A percentile compares a stretch with the other conserved stretches of the same genome.
Evolutionary conservation across 1,140 invertebrate genomes (phyloP).

Genomic region (Drosophila repletoides): DNA sequence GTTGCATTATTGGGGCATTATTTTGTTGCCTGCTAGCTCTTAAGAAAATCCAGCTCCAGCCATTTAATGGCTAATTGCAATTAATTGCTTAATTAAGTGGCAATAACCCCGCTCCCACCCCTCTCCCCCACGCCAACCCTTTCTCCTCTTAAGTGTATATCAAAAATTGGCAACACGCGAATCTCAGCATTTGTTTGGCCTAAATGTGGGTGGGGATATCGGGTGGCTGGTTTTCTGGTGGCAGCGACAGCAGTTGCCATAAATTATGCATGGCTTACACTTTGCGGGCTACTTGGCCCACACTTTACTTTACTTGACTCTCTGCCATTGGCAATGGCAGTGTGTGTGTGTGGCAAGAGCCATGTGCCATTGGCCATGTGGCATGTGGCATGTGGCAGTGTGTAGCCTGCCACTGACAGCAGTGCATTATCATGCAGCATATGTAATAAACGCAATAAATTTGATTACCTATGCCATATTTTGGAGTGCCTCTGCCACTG

Average conservation of each 20-base stretch:
- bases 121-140: not conserved
- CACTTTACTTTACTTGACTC: constrained; percentile 23
- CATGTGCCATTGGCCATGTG: not conserved
- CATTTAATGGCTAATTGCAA: constrained; percentile 40
- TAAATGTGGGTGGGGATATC: not conserved
- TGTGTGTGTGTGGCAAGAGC: not conserved
- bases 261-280: constrained; percentile 44
- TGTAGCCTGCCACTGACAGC: not conserved
- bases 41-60: not conserved
- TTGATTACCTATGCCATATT: constrained; percentile 50
- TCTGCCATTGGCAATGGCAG: constrained; percentile 9
- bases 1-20: constrained; percentile 12
- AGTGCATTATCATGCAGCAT: constrained; percentile 40
- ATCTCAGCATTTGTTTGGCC: constrained; percentile 24
- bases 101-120: not conserved
- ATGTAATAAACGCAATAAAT: constrained; percentile 49
- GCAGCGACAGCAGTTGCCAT: constrained; percentile 21
- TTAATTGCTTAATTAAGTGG: constrained; percentile 43
- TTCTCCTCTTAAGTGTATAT: constrained; percentile 4
- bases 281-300: constrained; percentile 27
- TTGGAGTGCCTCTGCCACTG: constrained; percentile 1
- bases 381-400: not conserved
- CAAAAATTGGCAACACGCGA: constrained; percentile 11
- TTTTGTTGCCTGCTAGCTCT: not conserved
- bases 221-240: not conserved